These are phyloP conservation scores for Ormia ochracea DNA, from an alignment of 2,888 invertebrate genomes.

Conservation along the genomic window DNA sequence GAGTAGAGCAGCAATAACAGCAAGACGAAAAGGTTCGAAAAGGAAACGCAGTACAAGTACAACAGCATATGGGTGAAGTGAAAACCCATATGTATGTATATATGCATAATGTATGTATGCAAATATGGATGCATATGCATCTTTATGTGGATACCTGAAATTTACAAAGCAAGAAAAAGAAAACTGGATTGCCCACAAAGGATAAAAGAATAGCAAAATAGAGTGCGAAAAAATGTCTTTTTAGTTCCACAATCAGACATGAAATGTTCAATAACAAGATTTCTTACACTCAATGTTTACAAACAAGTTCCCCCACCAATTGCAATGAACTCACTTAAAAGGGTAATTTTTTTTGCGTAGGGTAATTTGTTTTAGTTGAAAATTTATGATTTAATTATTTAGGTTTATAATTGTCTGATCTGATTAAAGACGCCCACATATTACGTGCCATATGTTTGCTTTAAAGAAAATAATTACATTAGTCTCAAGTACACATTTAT, in stretches of 20 bases:
- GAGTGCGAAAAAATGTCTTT: not conserved
- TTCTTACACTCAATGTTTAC: not conserved
- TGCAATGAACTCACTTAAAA: not conserved
- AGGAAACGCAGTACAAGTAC: not conserved
- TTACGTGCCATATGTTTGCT: too few relatives aligned
- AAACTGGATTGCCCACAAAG: not conserved
- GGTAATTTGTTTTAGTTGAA: not conserved
- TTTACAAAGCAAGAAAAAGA: not conserved
- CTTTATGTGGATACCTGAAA: not conserved
- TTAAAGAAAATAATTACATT: too few relatives aligned
- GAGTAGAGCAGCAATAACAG: not conserved
- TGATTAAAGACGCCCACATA: too few relatives aligned
- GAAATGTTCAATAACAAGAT: not conserved
- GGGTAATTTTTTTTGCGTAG: not conserved
- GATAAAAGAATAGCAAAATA: not conserved
- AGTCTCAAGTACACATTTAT: too few relatives aligned
- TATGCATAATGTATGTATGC: too few relatives aligned
- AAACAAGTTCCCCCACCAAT: not conserved
- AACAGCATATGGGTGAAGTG: conserved; percentile 1
- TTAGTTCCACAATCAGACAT: not conserved
- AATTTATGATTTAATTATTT: not conserved
- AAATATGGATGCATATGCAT: not conserved
- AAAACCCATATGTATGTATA: too few relatives aligned
- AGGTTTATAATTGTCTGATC: too few relatives aligned
- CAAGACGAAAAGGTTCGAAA: not conserved